phyloP scores from a whole-genome alignment of 2,797 vertebrate genomes.

The Carduelis carduelis region DNA sequence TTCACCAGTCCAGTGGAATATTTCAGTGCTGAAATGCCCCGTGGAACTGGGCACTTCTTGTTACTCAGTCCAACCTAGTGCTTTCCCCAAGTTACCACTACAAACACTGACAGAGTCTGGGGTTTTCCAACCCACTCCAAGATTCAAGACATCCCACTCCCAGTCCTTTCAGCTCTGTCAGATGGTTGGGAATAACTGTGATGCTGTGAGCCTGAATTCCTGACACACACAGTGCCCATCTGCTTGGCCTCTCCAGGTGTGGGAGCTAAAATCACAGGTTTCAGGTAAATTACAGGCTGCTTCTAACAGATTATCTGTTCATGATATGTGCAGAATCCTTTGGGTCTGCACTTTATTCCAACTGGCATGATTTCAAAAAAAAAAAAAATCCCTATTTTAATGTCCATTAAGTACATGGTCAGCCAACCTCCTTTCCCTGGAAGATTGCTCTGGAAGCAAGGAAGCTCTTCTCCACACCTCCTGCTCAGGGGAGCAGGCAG shows the following conservation, averaged over 20 bases:
- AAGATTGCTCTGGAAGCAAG: neutral
- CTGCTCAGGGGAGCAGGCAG: neutral
- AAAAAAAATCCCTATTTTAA: neutral
- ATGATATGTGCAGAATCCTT: neutral
- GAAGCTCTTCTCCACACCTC: neutral
- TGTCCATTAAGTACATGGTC: neutral
- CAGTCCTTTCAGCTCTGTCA: neutral
- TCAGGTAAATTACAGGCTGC: neutral
- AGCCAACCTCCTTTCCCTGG: neutral
- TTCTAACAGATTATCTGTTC: neutral
- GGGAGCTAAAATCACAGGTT: neutral
- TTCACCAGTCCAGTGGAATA: neutral
- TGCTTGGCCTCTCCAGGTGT: neutral
- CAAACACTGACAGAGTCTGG: neutral
- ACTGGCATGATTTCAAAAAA: neutral
- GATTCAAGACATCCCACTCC: neutral
- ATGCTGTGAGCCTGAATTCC: neutral
- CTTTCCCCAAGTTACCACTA: neutral
- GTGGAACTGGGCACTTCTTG: neutral
- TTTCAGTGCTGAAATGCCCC: neutral
- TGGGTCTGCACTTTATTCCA: neutral
- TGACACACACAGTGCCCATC: accelerated
- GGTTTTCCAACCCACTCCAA: neutral
- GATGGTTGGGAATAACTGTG: neutral
- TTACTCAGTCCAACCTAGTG: neutral